Base-by-base conservation (phyloP, 1,140 invertebrate species). In the Drosophila ambigua region DNA sequence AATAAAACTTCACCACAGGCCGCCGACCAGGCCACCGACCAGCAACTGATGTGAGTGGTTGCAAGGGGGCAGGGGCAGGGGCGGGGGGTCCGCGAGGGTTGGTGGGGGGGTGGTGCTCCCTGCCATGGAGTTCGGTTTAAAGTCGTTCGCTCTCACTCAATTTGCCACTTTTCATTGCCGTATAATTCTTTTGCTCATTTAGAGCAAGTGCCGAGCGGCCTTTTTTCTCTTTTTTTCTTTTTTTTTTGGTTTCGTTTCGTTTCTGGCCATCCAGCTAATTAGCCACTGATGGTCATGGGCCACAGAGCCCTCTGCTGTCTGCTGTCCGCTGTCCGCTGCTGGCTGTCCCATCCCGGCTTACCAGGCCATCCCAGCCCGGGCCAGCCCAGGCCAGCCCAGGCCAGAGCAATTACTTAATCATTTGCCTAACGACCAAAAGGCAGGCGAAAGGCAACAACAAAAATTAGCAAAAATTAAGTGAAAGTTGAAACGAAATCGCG, bases 231-330 rank as follows among this genome's bases (percentile, higher is more conserved):
- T 13, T 43, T 28, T 28, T 41, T 45, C 26, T 11, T 7, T 23
- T 26, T 24, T 54, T 41, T 41, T 43, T 20, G 2, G 5, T 13
- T 44, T 41, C 15, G 20, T 26, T 35, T 24, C 35, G 24, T 46
- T 50, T 50, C 20, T 61, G 50, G 35, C 35, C 35, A 39, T 4
- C 60, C 51, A 13, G 53, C 72, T 74, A 74, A 74, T 74, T 71
- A 74, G 72, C 71, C 71, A 65, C 71, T 74, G 72, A 74, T 74
- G 72, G 72, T 74, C 72, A 66, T 74, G 72, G 74, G 52, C 69
- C 53, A 48, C 24, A 46, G 61, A 73, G 4, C 11, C 35, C 11
- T 39, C 11, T 11, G 35, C 35, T 39, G 35, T 39, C 35, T 50
- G 57, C 67, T 49, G 43, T 55, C 43, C 50, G 15, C 65, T 8